Conservation (phyloP, 2,797 vertebrate species). For the Margarornis squamiger region DNA sequence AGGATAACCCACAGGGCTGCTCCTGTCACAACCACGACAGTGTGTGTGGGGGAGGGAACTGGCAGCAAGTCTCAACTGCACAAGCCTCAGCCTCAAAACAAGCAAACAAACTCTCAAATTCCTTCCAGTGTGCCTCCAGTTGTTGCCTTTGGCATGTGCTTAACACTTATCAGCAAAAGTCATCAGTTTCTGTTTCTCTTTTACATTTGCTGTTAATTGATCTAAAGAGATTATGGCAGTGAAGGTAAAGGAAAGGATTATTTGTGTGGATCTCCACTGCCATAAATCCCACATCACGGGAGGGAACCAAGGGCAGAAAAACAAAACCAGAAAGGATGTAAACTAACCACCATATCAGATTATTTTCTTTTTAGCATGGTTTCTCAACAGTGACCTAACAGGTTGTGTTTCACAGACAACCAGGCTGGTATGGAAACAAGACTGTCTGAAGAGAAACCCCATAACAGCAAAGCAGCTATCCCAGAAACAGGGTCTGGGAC, state of each 20-base stretch:
- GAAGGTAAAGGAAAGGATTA: not conserved
- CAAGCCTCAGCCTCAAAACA: not conserved
- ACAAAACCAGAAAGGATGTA: not conserved
- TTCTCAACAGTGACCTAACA: not conserved
- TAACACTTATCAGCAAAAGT: conserved; percentile 3
- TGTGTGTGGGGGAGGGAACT: not conserved
- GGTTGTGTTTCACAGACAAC: not conserved
- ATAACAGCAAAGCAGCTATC: not conserved
- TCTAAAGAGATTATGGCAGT: not conserved
- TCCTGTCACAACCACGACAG: not conserved
- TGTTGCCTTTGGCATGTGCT: not conserved
- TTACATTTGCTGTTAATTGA: not conserved
- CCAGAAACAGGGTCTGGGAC: not conserved
- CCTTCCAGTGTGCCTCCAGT: not conserved
- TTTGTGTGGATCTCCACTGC: not conserved
- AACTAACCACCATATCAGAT: not conserved
- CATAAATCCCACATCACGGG: not conserved
- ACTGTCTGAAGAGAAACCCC: not conserved
- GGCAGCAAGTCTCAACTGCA: not conserved
- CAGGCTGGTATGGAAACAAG: not conserved
- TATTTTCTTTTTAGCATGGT: not conserved
- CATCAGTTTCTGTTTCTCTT: not conserved
- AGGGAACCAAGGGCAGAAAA: not conserved
- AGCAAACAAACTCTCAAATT: not conserved
- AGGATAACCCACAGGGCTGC: not conserved